These are phyloP conservation scores for Phallusia fumigata DNA, from an alignment of 23 tunicate genomes.

Conservation along the genomic window DNA sequence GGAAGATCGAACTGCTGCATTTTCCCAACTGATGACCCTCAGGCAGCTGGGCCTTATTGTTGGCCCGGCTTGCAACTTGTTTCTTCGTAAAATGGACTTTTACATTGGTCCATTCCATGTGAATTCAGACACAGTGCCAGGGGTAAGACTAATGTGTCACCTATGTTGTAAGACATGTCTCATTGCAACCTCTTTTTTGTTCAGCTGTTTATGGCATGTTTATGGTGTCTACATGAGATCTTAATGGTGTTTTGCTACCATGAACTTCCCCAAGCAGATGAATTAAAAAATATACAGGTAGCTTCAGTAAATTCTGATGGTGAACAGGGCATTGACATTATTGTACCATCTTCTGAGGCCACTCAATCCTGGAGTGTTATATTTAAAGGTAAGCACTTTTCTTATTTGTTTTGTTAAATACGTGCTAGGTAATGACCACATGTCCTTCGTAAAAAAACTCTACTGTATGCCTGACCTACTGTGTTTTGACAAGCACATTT, in stretches of 20 bases:
- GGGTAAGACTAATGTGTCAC: slow-evolving; percentile 27
- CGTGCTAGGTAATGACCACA: too few relatives aligned
- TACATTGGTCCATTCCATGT: slow-evolving; percentile 64
- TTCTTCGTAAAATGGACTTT: slow-evolving; percentile 52
- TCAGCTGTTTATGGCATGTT: slow-evolving; percentile 67
- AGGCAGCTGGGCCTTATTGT: slow-evolving; percentile 80
- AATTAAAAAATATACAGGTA: not conserved
- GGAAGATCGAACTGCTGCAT: slow-evolving; percentile 69
- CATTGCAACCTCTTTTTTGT: not conserved
- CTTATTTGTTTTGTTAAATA: not conserved
- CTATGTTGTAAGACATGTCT: not conserved
- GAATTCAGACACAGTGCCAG: slow-evolving; percentile 51
- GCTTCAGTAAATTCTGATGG: not conserved
- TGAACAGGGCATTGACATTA: not conserved
- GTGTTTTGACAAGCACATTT: not conserved
- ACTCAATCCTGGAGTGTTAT: slow-evolving; percentile 5
- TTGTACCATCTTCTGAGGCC: not conserved
- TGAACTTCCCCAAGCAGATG: slow-evolving; percentile 19
- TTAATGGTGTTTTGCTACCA: slow-evolving; percentile 39
- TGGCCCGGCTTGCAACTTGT: slow-evolving; percentile 83
- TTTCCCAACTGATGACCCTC: slow-evolving; percentile 76
- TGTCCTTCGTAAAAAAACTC: too few relatives aligned
- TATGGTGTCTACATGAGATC: slow-evolving; percentile 60
- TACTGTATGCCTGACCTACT: too few relatives aligned
- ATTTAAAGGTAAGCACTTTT: not conserved